Conservation (phyloP, 2,888 invertebrate species). For the Drosophila neotestacea region DNA sequence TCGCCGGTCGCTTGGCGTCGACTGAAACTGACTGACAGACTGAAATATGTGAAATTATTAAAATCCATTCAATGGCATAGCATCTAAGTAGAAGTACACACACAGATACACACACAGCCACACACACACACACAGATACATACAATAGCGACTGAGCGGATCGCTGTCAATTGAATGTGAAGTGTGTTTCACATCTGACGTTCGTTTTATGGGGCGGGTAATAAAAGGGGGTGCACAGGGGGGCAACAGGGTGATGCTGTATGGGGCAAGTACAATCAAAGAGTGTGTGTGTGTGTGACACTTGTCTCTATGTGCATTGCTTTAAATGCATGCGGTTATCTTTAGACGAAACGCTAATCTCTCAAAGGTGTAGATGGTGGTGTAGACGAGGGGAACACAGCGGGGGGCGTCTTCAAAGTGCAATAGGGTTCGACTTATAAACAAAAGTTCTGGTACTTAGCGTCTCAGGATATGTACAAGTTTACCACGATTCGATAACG, state of each 20-base stretch:
- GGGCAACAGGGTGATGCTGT: not conserved
- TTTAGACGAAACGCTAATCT: constrained; percentile 42
- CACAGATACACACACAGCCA: constrained; percentile 12
- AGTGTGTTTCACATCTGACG: constrained; percentile 41
- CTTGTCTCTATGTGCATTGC: constrained; percentile 41
- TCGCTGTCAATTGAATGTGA: constrained; percentile 61
- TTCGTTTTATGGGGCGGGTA: constrained; percentile 1
- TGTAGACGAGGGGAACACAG: not conserved
- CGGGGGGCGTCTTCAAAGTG: not conserved
- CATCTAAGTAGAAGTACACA: constrained; percentile 58
- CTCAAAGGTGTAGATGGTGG: not conserved
- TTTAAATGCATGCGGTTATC: constrained; percentile 55
- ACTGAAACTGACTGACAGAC: constrained; percentile 51
- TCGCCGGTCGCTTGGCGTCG: constrained; percentile 46
- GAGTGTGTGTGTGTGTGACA: constrained; percentile 26
- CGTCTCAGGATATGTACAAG: no score
- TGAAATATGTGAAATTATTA: constrained; percentile 67
- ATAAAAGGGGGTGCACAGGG: not conserved
- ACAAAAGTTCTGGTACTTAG: no score
- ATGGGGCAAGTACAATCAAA: constrained; percentile 1
- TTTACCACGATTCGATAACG: no score
- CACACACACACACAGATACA: not conserved
- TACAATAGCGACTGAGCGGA: constrained; percentile 11
- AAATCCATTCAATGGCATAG: constrained; percentile 62
- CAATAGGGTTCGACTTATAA: no score